These are phyloP conservation scores for Cynaeus angustus DNA, from an alignment of 2,888 invertebrate species.

Conservation along the genomic window DNA sequence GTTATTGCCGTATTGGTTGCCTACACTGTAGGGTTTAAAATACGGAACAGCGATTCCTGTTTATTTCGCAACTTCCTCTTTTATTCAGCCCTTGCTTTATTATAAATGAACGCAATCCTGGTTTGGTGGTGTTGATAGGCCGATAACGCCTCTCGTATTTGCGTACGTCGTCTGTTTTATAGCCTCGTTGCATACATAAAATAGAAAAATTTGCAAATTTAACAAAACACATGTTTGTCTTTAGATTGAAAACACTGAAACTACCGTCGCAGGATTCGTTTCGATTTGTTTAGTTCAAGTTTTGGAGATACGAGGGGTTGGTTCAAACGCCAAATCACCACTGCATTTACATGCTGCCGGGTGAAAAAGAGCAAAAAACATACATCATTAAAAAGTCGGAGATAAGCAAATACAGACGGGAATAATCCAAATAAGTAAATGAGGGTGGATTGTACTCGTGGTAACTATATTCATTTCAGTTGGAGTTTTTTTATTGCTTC, in stretches of 20 bases:
- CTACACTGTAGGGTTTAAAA: slow-evolving; percentile 23
- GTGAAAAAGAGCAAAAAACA: slow-evolving; percentile 8
- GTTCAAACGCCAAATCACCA: slow-evolving; percentile 7
- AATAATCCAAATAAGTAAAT: slow-evolving; percentile 14
- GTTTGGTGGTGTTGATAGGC: slow-evolving; percentile 33
- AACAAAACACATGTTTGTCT: slow-evolving; percentile 26
- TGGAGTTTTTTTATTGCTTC: slow-evolving; percentile 1
- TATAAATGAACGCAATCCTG: slow-evolving; percentile 40
- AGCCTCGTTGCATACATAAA: slow-evolving; percentile 23
- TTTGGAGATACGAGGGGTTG: slow-evolving; percentile 14
- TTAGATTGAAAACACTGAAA: slow-evolving; percentile 21
- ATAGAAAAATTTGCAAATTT: slow-evolving; percentile 32
- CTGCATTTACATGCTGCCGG: neutral
- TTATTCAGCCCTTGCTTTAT: slow-evolving; percentile 35
- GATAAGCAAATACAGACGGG: slow-evolving; percentile 20
- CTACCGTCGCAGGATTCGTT: slow-evolving; percentile 25
- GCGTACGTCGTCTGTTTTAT: slow-evolving; percentile 29
- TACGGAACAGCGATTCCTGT: slow-evolving; percentile 20
- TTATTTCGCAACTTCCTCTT: slow-evolving; percentile 34
- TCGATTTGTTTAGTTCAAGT: slow-evolving; percentile 9
- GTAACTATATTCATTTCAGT: slow-evolving; percentile 18
- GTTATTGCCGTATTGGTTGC: slow-evolving; percentile 30
- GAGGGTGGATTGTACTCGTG: slow-evolving; percentile 4
- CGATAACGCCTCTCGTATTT: slow-evolving; percentile 35
- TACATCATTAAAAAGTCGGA: slow-evolving; percentile 10